Percentiles rank a stretch among this genome's conserved stretches.
Conservation (phyloP, 2,888 invertebrate genomes). For the Psylliodes chrysocephalus region DNA sequence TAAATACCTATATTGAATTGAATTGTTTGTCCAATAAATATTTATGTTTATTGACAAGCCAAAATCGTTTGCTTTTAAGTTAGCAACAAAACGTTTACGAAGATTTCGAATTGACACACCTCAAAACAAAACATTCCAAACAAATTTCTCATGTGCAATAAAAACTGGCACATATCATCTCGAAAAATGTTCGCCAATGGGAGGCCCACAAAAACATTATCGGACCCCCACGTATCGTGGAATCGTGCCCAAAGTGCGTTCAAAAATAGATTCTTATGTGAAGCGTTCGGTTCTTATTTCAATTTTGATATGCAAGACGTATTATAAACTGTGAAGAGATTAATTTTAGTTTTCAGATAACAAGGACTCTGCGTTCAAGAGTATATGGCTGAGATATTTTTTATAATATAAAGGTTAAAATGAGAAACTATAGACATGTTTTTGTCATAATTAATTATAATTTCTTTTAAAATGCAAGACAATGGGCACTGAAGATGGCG, state of each 20-base stretch:
- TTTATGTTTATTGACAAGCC: no score
- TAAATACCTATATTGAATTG: no score
- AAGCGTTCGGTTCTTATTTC: slow-evolving; percentile 46
- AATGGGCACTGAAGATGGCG: no score
- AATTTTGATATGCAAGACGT: slow-evolving; percentile 23
- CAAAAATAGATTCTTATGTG: slow-evolving; percentile 54
- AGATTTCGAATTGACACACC: slow-evolving; percentile 8
- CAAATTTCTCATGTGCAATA: slow-evolving; percentile 39
- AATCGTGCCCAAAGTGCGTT: slow-evolving; percentile 57
- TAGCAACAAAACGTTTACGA: not conserved
- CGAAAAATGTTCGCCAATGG: slow-evolving; percentile 32
- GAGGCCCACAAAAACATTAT: slow-evolving; percentile 49
- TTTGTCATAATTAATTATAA: no score
- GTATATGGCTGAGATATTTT: no score
- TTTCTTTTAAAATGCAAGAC: no score
- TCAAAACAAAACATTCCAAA: slow-evolving; percentile 23
- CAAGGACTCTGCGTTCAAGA: not conserved
- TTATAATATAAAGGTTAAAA: no score
- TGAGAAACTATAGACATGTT: no score
- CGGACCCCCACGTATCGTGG: slow-evolving; percentile 53
- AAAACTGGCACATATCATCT: slow-evolving; percentile 38
- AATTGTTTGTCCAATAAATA: no score
- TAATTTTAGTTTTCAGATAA: slow-evolving; percentile 32
- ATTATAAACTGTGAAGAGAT: slow-evolving; percentile 41
- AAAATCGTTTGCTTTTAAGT: not conserved